A percentile compares a stretch with the other conserved stretches of the same genome.
Evolutionary conservation across 2,113 vertebrate genomes (phyloP).

Genomic region (Melanotaenia duboulayi): DNA sequence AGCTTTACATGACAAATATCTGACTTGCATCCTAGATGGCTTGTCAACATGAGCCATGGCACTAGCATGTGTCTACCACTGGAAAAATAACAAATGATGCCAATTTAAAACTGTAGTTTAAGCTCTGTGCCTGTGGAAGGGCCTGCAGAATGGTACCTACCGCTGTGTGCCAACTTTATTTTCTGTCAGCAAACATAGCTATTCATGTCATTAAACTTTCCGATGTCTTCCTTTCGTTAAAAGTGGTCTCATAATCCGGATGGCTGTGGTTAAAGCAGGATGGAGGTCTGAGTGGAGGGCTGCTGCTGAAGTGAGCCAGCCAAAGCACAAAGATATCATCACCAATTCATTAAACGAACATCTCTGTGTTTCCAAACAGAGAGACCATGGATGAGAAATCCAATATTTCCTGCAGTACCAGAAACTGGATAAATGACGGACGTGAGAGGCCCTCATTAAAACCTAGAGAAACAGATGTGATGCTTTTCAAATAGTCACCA

Average conservation of each 20-base stretch:
- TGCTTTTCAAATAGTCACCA: background rate
- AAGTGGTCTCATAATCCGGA: conserved; percentile 46
- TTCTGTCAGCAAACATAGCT: background rate
- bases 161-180: background rate
- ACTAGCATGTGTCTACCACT: no score
- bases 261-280: conserved; percentile 61
- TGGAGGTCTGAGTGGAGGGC: conserved; percentile 37
- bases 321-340: conserved; percentile 67
- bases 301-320: conserved; percentile 30
- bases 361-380: conserved; percentile 25
- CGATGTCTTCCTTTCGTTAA: conserved; percentile 26
- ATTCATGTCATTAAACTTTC: conserved; percentile 26
- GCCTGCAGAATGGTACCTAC: background rate
- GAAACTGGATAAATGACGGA: conserved; percentile 4
- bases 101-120: no score
- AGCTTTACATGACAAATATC: no score
- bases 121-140: background rate
- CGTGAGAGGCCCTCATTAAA: background rate
- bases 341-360: conserved; percentile 46
- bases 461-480: background rate
- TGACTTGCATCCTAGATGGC: no score
- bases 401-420: conserved; percentile 1
- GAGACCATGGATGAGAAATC: conserved; percentile 12
- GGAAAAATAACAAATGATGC: no score
- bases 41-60: no score